phyloP scores from a whole-genome alignment of 2,113 vertebrate species.

The Chinchilla lanigera region DNA sequence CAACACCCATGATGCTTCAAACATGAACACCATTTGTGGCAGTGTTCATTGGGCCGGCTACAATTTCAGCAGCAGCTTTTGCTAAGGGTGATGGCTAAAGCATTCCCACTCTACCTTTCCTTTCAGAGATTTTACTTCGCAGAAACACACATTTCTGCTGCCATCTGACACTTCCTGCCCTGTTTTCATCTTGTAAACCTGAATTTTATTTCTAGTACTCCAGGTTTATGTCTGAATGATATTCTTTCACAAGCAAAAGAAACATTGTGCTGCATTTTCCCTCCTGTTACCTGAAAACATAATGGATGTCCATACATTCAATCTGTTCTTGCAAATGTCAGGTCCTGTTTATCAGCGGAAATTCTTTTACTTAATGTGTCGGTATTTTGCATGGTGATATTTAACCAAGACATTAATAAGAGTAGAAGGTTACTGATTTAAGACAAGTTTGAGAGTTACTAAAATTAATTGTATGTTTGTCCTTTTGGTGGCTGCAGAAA shows the following conservation, averaged over 20 bases:
- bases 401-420: background rate
- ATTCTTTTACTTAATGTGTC: background rate
- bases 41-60: background rate
- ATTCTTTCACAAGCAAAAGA: background rate
- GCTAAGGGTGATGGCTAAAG: background rate
- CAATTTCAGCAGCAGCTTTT: background rate
- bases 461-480: background rate
- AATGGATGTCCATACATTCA: background rate
- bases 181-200: background rate
- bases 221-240: background rate
- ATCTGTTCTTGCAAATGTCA: background rate
- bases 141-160: background rate
- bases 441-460: background rate
- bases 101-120: background rate
- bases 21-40: background rate
- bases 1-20: background rate
- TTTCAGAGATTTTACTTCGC: background rate
- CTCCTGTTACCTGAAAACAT: background rate
- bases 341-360: background rate
- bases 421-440: background rate
- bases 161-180: background rate
- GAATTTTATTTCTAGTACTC: background rate
- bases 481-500: slow-evolving; percentile 95
- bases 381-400: background rate
- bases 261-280: background rate